phyloP scores from a whole-genome alignment of 1,140 invertebrate species.

The Leptoteleia sp. region DNA sequence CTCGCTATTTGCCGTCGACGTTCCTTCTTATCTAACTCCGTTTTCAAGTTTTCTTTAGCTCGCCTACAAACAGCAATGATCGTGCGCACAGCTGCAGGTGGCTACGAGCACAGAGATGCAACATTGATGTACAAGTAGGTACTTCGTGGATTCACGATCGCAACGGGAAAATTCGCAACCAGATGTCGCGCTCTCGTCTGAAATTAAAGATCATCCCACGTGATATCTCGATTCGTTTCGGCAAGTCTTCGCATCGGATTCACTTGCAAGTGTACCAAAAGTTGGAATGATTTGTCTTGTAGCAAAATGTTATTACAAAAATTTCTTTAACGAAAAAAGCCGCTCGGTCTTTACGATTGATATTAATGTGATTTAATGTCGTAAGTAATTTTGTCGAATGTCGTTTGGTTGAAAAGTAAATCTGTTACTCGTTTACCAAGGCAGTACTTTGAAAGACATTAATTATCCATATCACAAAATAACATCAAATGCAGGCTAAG shows the following conservation, averaged over 20 bases:
- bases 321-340: no score
- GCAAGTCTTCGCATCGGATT: constrained; percentile 10
- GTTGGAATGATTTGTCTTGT: constrained; percentile 30
- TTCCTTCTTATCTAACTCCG: constrained; percentile 32
- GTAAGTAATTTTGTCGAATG: no score
- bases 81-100: constrained; percentile 79
- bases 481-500: constrained; percentile 37
- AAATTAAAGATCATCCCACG: constrained; percentile 34
- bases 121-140: constrained; percentile 70
- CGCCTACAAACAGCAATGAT: constrained; percentile 74
- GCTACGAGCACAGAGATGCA: constrained; percentile 74
- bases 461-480: background rate
- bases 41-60: constrained; percentile 59
- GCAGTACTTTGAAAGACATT: no score
- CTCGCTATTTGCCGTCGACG: constrained; percentile 28
- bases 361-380: no score
- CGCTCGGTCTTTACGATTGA: no score
- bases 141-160: constrained; percentile 68
- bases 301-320: background rate
- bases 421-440: no score
- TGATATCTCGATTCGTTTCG: constrained; percentile 6
- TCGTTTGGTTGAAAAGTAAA: background rate
- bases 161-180: constrained; percentile 66
- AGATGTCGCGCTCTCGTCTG: constrained; percentile 60
- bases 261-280: constrained; percentile 15